A percentile compares a stretch with the other conserved stretches of the same genome.
phyloP scores from a whole-genome alignment of 2,797 vertebrate genomes.

The Rhinella marina region DNA sequence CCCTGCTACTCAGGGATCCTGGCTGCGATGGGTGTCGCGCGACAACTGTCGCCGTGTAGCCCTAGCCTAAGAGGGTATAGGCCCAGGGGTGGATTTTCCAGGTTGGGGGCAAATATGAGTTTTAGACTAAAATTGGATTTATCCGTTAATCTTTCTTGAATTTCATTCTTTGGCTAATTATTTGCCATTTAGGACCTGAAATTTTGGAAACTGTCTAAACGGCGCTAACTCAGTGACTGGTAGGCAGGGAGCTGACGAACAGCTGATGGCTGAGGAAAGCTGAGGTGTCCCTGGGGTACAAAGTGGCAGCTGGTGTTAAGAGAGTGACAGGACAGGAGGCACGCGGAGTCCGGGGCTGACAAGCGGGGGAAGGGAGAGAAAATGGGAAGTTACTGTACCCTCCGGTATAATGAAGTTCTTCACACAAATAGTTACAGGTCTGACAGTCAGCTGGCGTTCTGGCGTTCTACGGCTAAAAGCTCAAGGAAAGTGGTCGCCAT shows the following conservation, averaged over 20 bases:
- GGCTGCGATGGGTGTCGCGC: too few species aligned
- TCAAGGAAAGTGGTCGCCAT: neutral
- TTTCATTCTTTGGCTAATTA: neutral
- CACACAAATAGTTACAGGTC: neutral
- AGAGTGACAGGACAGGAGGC: constrained; percentile 8
- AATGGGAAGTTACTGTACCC: neutral
- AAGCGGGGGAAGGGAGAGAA: neutral
- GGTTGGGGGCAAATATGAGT: neutral
- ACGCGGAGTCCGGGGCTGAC: neutral
- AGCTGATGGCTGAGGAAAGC: constrained; percentile 49
- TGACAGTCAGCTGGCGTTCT: neutral
- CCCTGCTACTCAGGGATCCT: too few species aligned
- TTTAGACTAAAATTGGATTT: neutral
- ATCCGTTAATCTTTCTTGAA: neutral
- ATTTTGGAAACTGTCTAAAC: neutral
- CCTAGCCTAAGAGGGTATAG: neutral
- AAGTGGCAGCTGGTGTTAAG: constrained; percentile 42
- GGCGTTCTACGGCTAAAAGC: neutral
- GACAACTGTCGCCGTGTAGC: too few species aligned
- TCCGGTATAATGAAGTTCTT: neutral
- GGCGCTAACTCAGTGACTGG: neutral
- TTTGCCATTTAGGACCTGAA: neutral
- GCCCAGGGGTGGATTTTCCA: neutral
- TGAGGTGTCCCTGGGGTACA: constrained; percentile 40
- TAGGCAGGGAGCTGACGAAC: constrained; percentile 10